phyloP scores from a whole-genome alignment of 2,888 invertebrate species.

The Criorhina ranunculi region DNA sequence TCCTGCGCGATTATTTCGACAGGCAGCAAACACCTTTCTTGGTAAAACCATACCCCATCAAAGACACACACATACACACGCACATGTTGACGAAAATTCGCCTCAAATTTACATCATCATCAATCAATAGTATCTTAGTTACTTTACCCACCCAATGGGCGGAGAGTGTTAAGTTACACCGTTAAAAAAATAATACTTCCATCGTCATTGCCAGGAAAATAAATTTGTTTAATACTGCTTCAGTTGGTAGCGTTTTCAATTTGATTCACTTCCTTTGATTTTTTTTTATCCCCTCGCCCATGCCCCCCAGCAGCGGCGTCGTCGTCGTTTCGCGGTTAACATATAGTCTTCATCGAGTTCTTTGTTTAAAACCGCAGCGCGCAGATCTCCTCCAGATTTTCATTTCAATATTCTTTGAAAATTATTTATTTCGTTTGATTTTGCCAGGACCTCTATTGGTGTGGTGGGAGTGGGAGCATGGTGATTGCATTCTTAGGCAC shows the following conservation, averaged over 20 bases:
- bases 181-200: constrained; percentile 43
- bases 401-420: constrained; percentile 68
- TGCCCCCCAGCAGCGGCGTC: background rate
- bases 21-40: constrained; percentile 36
- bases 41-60: background rate
- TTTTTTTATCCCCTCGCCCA: constrained; percentile 14
- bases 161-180: constrained; percentile 61
- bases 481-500: constrained; percentile 70
- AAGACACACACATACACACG: constrained; percentile 17
- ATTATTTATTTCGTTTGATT: constrained; percentile 74
- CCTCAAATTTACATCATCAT: constrained; percentile 74
- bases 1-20: constrained; percentile 49
- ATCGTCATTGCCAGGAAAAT: constrained; percentile 49
- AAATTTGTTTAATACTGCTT: constrained; percentile 75
- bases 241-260: constrained; percentile 71
- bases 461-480: constrained; percentile 5
- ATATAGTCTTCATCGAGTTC: constrained; percentile 48
- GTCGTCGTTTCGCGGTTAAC: constrained; percentile 32
- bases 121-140: constrained; percentile 72
- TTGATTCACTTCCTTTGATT: constrained; percentile 71
- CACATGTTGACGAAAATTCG: constrained; percentile 64
- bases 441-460: constrained; percentile 5
- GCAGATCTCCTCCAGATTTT: constrained; percentile 54
- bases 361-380: constrained; percentile 56
- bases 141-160: constrained; percentile 37